Conservation (phyloP, 2,888 invertebrate genomes). For the Pandemis corylana region DNA sequence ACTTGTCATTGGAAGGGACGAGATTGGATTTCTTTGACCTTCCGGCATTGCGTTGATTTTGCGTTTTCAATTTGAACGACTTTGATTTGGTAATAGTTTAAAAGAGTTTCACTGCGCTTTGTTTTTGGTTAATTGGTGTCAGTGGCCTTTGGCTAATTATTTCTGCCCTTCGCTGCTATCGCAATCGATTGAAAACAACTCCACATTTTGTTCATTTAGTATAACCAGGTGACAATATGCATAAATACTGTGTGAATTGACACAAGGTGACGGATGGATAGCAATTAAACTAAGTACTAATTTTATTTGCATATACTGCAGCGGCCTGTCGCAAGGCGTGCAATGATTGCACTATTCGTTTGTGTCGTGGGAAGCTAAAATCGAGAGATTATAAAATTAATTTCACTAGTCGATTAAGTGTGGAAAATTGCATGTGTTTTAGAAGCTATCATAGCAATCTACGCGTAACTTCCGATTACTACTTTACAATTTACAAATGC, state of each 20-base stretch:
- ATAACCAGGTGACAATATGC: not conserved
- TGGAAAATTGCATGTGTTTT: conserved; percentile 19
- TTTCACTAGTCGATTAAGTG: conserved; percentile 12
- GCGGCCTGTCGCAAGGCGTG: conserved; percentile 10
- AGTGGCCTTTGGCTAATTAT: conserved; percentile 45
- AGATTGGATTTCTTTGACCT: conserved; percentile 77
- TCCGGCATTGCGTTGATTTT: conserved; percentile 65
- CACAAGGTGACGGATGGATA: conserved; percentile 11
- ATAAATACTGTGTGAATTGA: not conserved
- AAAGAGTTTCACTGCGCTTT: conserved; percentile 54
- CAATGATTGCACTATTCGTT: conserved; percentile 13
- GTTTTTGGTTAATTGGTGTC: conserved; percentile 52
- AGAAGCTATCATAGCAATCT: conserved; percentile 31
- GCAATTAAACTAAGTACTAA: conserved; percentile 21
- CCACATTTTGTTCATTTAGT: conserved; percentile 22
- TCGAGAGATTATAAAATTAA: conserved; percentile 7
- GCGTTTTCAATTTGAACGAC: conserved; percentile 66
- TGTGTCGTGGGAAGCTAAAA: conserved; percentile 7
- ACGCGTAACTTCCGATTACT: conserved; percentile 34
- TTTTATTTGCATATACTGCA: conserved; percentile 21
- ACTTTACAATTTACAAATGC: conserved; percentile 36
- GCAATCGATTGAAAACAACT: conserved; percentile 21
- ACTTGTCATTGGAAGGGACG: conserved; percentile 69
- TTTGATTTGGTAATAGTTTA: conserved; percentile 62
- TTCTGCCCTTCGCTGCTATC: conserved; percentile 42